Percentiles rank a stretch among this genome's conserved stretches.
Conservation (phyloP, 1,140 invertebrate genomes). For the Zaprionus inermis region DNA sequence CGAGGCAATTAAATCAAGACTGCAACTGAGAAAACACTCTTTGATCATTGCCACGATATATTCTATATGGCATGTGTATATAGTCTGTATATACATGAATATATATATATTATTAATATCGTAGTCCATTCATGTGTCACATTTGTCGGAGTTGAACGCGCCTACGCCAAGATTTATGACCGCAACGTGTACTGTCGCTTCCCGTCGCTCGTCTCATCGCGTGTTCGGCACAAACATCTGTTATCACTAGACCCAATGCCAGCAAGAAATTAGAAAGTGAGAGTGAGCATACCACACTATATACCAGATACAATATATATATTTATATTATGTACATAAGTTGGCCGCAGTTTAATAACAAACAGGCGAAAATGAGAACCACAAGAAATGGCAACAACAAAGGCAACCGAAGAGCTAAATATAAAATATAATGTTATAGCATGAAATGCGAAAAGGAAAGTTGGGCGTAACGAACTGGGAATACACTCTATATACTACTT, state of each 20-base stretch:
- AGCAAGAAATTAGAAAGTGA: constrained; percentile 56
- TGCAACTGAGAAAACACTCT: not conserved
- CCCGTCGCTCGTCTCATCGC: constrained; percentile 22
- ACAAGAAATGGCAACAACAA: constrained; percentile 26
- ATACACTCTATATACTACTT: not conserved
- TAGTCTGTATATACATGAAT: not conserved
- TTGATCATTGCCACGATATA: not conserved
- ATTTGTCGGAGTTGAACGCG: constrained; percentile 22
- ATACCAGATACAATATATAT: not conserved
- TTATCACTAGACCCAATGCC: constrained; percentile 34
- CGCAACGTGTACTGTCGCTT: constrained; percentile 52
- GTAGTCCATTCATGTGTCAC: constrained; percentile 23
- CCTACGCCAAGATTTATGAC: constrained; percentile 65
- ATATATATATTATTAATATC: constrained; percentile 35
- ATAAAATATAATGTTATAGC: constrained; percentile 41
- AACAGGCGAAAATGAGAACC: constrained; percentile 31
- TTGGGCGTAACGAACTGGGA: not conserved
- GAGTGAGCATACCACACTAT: constrained; percentile 28
- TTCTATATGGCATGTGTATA: constrained; percentile 10
- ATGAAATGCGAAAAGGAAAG: constrained; percentile 7
- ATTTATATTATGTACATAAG: constrained; percentile 14
- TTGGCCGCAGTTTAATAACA: constrained; percentile 56
- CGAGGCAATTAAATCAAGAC: not conserved
- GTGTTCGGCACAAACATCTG: constrained; percentile 42
- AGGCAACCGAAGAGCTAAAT: constrained; percentile 48